Evolutionary conservation across 1,140 invertebrate genomes (phyloP), one percentile per base, ranked within the genome.

Genomic region (Drosophila orosa): DNA sequence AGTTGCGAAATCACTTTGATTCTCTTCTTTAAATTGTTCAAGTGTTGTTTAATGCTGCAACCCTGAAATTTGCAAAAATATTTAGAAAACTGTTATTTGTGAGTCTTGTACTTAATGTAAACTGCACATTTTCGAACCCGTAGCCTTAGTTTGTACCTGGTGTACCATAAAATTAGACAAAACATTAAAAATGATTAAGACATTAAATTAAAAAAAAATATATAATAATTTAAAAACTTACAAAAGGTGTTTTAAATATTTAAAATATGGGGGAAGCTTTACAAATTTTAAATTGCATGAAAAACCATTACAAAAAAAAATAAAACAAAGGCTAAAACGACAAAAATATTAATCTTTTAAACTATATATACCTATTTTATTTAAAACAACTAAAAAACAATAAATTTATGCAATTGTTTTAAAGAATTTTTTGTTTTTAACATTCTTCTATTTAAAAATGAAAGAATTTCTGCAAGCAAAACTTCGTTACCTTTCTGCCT

Each of bases 131-230:
- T 10, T 13, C 12, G 12, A 22, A 31, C 12, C 12, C 9, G 0
- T 52, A 33, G 48, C 29, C 17, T 22, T 33, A 33, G 29, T 52
- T 31, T 52, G 48, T 33, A 33, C 29, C 48, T 33, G 48, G 48
- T 33, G 48, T 52, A 33, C 48, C 5, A 19, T 33, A 33, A 15
- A 33, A 22, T 9, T 33, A 52, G 29, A 31, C 7, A 19, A 52
- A 52, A 33, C 22, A 25, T 29, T 48, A 17, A 7, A 17, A 48
- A 17, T 47, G 47, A 31, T 22, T 3, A 15, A 29, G 3, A 33
- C 15, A 9, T 4, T 3, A 17, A n/a, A 5, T 12, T 25, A 25
- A 6, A n/a, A 25, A 19, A 13, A 2, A 6, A 9, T 2, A 25
- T n/a, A 22, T 22, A 10, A 3, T 42, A 17, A 17, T 25, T 47